phyloP scores from a whole-genome alignment of 2,113 vertebrate genomes.

The Tonatia bakeri region DNA sequence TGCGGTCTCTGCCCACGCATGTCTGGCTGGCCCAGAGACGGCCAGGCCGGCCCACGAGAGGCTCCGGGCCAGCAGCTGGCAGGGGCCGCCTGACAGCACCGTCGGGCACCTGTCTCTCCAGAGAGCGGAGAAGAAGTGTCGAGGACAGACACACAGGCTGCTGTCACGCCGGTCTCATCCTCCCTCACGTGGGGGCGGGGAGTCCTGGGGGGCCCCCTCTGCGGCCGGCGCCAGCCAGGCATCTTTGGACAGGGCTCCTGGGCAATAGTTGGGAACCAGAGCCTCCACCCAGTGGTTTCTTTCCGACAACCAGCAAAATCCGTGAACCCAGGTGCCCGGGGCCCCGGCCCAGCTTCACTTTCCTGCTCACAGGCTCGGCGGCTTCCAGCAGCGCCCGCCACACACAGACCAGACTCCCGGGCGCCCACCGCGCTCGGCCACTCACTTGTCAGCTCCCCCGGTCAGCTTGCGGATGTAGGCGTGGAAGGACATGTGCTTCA shows the following conservation, averaged over 20 bases:
- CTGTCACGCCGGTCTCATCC: neutral
- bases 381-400: neutral
- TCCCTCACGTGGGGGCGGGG: fast-evolving
- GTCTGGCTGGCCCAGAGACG: fast-evolving
- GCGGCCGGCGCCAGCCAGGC: neutral
- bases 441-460: constrained; percentile 97
- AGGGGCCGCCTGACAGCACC: neutral
- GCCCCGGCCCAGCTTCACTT: neutral
- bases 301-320: neutral
- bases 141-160: neutral
- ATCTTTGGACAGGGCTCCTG: neutral
- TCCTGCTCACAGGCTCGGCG: fast-evolving
- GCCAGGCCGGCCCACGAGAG: too few species aligned
- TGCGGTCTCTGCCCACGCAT: too few species aligned
- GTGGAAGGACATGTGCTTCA: constrained; percentile 99
- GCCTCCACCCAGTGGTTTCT: neutral
- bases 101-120: fast-evolving
- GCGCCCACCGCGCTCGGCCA: neutral
- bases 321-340: fast-evolving
- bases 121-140: neutral
- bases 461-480: constrained; percentile 99
- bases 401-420: neutral
- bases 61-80: fast-evolving
- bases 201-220: fast-evolving
- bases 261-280: neutral